Evolutionary conservation across 2,113 vertebrate species (phyloP).

Genomic region (Pampusana beccarii): DNA sequence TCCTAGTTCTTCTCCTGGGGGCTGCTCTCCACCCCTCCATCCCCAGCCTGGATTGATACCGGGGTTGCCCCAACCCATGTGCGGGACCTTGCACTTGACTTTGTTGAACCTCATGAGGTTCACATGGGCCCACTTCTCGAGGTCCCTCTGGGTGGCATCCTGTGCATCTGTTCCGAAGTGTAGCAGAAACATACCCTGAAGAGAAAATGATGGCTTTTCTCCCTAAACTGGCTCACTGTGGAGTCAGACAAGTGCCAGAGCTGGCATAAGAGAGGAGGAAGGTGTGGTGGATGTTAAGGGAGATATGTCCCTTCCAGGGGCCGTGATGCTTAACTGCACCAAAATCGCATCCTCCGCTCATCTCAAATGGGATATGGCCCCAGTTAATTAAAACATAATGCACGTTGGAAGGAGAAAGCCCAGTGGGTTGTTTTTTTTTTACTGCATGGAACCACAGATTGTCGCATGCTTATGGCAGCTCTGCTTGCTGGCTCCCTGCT

Average conservation of each 20-base stretch:
- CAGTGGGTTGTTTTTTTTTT: background rate
- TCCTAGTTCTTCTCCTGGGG: too few species aligned
- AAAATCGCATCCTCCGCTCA: rapidly evolving
- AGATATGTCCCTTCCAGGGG: background rate
- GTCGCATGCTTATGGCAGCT: rapidly evolving
- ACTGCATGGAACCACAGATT: background rate
- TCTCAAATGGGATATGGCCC: background rate
- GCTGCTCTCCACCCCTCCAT: too few species aligned
- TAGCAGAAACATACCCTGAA: background rate
- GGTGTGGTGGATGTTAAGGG: background rate
- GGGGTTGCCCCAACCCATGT: too few species aligned
- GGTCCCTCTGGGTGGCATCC: too few species aligned
- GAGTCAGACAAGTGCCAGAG: background rate
- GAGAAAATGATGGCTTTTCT: background rate
- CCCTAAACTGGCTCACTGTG: background rate
- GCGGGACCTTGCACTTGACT: background rate
- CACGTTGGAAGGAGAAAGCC: background rate
- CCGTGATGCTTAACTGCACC: background rate
- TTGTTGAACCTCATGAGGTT: too few species aligned
- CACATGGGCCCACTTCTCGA: too few species aligned
- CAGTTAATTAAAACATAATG: background rate
- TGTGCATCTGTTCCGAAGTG: background rate
- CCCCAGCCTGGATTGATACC: too few species aligned
- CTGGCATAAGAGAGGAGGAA: background rate
- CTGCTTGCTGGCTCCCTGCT: background rate